phyloP scores from a whole-genome alignment of 1,140 invertebrate genomes.

The Drosophila kurseongensis region DNA sequence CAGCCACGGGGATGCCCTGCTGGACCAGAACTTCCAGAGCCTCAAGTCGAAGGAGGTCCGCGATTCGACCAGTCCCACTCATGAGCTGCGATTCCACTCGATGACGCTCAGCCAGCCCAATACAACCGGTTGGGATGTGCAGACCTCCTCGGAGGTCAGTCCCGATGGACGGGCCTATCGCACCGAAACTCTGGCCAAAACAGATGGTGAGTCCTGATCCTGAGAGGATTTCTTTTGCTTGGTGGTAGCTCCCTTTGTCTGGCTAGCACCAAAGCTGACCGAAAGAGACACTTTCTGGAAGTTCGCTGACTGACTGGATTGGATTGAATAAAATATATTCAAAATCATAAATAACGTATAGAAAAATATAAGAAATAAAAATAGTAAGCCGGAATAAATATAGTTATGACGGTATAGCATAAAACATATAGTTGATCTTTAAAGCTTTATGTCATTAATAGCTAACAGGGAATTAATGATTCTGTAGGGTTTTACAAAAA shows the following conservation, averaged over 20 bases:
- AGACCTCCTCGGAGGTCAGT: constrained; percentile 84
- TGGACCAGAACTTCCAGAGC: constrained; percentile 90
- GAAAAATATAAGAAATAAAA: too few species aligned
- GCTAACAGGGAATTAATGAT: too few species aligned
- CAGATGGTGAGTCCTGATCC: constrained; percentile 74
- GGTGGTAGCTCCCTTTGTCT: constrained; percentile 5
- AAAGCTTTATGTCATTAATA: too few species aligned
- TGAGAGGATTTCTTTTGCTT: not conserved
- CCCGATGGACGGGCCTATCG: constrained; percentile 85
- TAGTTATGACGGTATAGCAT: too few species aligned
- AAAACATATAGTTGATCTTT: too few species aligned
- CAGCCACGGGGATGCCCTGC: constrained; percentile 88
- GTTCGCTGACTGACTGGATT: not conserved
- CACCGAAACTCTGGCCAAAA: constrained; percentile 75
- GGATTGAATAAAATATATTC: not conserved
- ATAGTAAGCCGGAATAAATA: too few species aligned
- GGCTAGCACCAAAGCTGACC: not conserved
- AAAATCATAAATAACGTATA: not conserved
- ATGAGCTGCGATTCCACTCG: constrained; percentile 84
- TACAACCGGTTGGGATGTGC: constrained; percentile 85
- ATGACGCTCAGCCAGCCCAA: constrained; percentile 74
- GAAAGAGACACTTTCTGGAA: not conserved
- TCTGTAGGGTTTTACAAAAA: not conserved
- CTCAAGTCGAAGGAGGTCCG: constrained; percentile 91
- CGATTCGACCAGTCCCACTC: constrained; percentile 90